Conservation (phyloP, 2,113 vertebrate species). For the Theropithecus gelada region DNA sequence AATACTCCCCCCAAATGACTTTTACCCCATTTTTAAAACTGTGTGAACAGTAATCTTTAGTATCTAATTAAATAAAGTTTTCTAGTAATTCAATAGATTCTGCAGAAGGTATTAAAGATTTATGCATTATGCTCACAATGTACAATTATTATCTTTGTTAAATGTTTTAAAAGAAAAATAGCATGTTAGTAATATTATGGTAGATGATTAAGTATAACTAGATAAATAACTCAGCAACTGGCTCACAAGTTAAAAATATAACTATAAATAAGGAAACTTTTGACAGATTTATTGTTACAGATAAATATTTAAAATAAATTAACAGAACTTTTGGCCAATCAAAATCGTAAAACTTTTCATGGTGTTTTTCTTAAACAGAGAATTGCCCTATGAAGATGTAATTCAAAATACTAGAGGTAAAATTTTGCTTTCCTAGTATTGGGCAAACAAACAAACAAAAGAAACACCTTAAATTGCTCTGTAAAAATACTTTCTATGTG, state of each 20-base stretch:
- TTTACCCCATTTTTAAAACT: neutral
- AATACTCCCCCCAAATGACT: neutral
- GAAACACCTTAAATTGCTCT: neutral
- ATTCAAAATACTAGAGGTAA: neutral
- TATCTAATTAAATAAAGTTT: neutral
- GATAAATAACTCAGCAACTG: neutral
- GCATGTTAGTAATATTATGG: neutral
- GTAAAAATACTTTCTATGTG: neutral
- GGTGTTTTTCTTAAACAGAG: neutral
- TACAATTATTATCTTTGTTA: neutral
- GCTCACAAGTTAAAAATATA: neutral
- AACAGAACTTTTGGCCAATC: neutral
- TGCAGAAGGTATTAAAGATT: neutral
- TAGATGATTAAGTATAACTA: neutral
- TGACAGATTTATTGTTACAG: neutral
- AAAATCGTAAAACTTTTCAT: neutral
- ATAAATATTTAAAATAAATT: neutral
- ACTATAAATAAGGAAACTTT: neutral
- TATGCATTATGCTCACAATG: neutral
- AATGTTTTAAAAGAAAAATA: constrained; percentile 17
- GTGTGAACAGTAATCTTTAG: neutral
- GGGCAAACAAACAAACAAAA: neutral
- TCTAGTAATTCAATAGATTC: neutral
- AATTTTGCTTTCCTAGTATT: neutral
- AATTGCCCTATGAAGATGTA: neutral